These are phyloP conservation scores for Tupaia tana DNA, from an alignment of 2,113 vertebrate species.

Conservation along the genomic window DNA sequence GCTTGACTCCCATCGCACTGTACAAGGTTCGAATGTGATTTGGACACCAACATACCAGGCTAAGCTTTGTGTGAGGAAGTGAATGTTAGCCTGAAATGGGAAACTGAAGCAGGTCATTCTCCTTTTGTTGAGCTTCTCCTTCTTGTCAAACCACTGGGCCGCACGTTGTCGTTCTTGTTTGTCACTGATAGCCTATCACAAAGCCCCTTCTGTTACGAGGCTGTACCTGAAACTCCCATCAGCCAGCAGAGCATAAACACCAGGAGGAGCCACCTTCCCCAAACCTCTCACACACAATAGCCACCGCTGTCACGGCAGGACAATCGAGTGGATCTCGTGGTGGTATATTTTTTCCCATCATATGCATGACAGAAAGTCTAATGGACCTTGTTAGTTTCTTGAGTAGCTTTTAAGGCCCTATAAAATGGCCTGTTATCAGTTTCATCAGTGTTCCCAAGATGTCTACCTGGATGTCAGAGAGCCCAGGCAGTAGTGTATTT, in stretches of 20 bases:
- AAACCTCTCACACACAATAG: conserved; percentile 88
- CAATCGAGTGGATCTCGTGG: conserved; percentile 90
- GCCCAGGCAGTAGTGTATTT: conserved; percentile 89
- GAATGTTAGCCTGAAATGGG: conserved; percentile 84
- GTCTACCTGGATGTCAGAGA: conserved; percentile 88
- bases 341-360: conserved; percentile 89
- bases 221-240: conserved; percentile 81
- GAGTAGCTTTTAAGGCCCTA: conserved; percentile 89
- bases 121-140: conserved; percentile 86
- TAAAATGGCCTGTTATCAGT: conserved; percentile 88
- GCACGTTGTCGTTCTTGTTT: conserved; percentile 83
- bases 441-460: conserved; percentile 88
- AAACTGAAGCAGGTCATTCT: conserved; percentile 84
- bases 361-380: conserved; percentile 96
- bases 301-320: conserved; percentile 89
- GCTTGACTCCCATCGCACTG: neutral
- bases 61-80: conserved; percentile 79
- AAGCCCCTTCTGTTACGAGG: conserved; percentile 93
- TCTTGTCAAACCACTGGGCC: conserved; percentile 87
- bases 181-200: conserved; percentile 93
- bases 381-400: conserved; percentile 94
- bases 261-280: conserved; percentile 80
- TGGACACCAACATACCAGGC: conserved; percentile 64
- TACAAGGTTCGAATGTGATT: conserved; percentile 53
- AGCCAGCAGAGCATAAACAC: conserved; percentile 88